These are phyloP conservation scores for Hyaena hyaena DNA, from an alignment of 2,113 vertebrate genomes.

Conservation along the genomic window DNA sequence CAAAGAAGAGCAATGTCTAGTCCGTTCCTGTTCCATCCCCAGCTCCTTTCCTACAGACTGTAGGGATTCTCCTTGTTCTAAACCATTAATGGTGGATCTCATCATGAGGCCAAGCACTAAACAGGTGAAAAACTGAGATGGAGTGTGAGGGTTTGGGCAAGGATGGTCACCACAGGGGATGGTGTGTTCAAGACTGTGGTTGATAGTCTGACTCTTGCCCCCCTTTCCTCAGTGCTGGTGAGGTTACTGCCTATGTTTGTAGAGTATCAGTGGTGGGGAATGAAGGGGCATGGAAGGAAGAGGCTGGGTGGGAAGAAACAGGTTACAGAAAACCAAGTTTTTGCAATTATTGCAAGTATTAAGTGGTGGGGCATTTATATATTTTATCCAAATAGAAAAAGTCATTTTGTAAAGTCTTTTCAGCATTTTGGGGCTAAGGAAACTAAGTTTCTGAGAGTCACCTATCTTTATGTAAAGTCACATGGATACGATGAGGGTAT, in stretches of 20 bases:
- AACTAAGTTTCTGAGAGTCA: not conserved
- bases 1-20: not conserved
- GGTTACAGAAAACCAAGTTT: not conserved
- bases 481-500: not conserved
- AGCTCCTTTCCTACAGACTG: not conserved
- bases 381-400: not conserved
- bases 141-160: not conserved
- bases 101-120: not conserved
- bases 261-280: no score
- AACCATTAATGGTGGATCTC: not conserved
- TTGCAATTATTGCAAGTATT: not conserved
- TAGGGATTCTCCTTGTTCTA: not conserved
- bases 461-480: not conserved
- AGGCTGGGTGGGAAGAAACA: not conserved
- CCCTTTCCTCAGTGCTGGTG: not conserved
- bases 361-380: not conserved
- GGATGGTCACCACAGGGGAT: not conserved
- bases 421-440: not conserved
- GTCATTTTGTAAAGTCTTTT: not conserved
- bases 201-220: not conserved
- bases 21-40: accelerated
- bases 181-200: not conserved
- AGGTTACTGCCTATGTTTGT: not conserved
- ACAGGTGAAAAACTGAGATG: not conserved
- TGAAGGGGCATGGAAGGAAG: not conserved